Conservation (phyloP, 30 jellyfish, hydroid and myxozoan genomes). For the Hydractinia echinata region DNA sequence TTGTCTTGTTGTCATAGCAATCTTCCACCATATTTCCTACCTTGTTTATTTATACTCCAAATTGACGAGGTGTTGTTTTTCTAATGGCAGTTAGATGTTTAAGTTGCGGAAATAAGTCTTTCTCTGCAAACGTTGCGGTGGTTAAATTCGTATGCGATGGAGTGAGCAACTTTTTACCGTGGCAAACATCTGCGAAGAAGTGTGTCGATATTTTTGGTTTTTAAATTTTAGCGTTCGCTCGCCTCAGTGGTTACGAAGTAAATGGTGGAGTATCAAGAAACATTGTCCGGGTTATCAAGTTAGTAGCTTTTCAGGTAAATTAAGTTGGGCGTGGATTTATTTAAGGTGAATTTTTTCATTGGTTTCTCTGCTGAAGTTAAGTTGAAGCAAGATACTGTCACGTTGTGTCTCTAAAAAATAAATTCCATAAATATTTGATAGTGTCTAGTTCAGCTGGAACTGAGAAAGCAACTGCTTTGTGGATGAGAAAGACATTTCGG, state of each 20-base stretch:
- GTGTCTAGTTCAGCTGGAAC: too few relatives aligned
- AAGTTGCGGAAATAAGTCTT: too few relatives aligned
- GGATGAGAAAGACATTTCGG: too few relatives aligned
- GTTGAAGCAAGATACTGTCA: too few relatives aligned
- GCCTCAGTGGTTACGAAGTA: conserved; percentile 93
- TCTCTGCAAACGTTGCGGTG: neutral
- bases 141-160: neutral
- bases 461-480: too few relatives aligned
- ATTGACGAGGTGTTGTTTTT: neutral
- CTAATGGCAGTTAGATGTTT: neutral
- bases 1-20: neutral
- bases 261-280: conserved; percentile 88
- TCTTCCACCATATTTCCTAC: neutral
- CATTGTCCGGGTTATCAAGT: conserved; percentile 56
- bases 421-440: too few relatives aligned
- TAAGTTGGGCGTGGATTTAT: too few relatives aligned
- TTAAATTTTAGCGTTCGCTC: conserved; percentile 71
- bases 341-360: too few relatives aligned
- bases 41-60: too few relatives aligned
- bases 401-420: too few relatives aligned
- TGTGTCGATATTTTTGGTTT: neutral
- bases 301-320: conserved; percentile 44
- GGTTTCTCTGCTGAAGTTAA: too few relatives aligned
- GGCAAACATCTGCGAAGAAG: neutral
- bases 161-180: neutral